Evolutionary conservation across 2,113 vertebrate genomes (phyloP).

Genomic region (Tursiops truncatus): DNA sequence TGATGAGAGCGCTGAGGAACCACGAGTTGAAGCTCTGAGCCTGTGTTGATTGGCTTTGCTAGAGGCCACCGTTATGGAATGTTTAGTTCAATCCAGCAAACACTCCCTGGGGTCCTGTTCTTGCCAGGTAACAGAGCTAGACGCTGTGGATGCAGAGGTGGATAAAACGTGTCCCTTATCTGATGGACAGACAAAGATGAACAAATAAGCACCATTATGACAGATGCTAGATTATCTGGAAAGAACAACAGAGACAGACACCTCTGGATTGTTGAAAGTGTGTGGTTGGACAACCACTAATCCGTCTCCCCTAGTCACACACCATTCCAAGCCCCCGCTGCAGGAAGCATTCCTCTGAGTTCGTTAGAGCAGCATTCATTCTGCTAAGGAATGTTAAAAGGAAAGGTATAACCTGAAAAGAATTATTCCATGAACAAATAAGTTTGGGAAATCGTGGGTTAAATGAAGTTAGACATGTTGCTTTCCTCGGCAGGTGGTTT

Average conservation of each 20-base stretch:
- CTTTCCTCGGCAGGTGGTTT: background rate
- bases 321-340: background rate
- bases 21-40: background rate
- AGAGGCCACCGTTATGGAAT: background rate
- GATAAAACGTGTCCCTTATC: background rate
- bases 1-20: background rate
- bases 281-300: background rate
- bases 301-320: background rate
- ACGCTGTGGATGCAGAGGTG: background rate
- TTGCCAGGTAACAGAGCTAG: background rate
- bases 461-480: background rate
- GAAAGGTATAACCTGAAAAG: background rate
- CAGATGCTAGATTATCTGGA: background rate
- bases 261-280: background rate
- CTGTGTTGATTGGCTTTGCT: background rate
- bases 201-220: background rate
- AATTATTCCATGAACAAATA: background rate
- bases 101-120: background rate
- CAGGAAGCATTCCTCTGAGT: background rate
- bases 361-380: background rate
- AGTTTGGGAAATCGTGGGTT: background rate
- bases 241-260: background rate
- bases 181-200: background rate
- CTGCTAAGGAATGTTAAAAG: background rate
- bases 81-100: background rate